Percentiles rank a stretch among this genome's conserved stretches.
phyloP scores from a whole-genome alignment of 2,888 invertebrate species.

The Hydrotaea diabolus region DNA sequence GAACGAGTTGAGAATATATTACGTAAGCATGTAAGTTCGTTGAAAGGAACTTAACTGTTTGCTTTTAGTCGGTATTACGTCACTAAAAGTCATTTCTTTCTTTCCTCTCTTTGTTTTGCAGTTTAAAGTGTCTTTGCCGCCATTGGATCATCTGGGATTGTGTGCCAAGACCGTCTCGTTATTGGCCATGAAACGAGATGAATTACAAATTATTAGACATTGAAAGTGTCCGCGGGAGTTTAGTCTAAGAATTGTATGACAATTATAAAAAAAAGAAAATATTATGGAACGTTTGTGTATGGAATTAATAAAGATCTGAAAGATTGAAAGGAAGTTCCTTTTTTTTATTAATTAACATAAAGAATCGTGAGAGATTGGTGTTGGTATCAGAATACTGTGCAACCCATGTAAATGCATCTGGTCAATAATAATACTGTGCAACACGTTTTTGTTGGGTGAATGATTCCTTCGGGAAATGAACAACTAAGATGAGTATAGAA shows the following conservation, averaged over 20 bases:
- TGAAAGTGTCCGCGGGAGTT: neutral
- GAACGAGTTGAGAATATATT: neutral
- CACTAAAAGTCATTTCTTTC: neutral
- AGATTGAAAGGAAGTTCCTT: neutral
- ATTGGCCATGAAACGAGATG: neutral
- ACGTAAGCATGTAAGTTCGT: neutral
- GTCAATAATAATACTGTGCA: no score
- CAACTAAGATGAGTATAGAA: no score
- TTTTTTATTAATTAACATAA: no score
- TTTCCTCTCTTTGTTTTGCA: slow-evolving; percentile 3
- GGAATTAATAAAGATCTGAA: slow-evolving; percentile 38
- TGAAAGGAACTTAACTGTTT: neutral
- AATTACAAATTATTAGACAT: slow-evolving; percentile 9
- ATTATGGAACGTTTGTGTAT: neutral
- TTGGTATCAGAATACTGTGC: no score
- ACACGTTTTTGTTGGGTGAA: no score
- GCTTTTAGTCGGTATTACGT: neutral
- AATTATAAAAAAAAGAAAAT: slow-evolving; percentile 12
- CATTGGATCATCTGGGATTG: slow-evolving; percentile 18
- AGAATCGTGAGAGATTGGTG: no score
- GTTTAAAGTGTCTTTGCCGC: slow-evolving; percentile 9
- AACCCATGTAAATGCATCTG: no score
- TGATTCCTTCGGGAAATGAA: no score
- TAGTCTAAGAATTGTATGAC: slow-evolving; percentile 33
- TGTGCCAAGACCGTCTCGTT: slow-evolving; percentile 27